Base-by-base conservation (phyloP, 1,140 invertebrate species). In the Saccostrea cuccullata region DNA sequence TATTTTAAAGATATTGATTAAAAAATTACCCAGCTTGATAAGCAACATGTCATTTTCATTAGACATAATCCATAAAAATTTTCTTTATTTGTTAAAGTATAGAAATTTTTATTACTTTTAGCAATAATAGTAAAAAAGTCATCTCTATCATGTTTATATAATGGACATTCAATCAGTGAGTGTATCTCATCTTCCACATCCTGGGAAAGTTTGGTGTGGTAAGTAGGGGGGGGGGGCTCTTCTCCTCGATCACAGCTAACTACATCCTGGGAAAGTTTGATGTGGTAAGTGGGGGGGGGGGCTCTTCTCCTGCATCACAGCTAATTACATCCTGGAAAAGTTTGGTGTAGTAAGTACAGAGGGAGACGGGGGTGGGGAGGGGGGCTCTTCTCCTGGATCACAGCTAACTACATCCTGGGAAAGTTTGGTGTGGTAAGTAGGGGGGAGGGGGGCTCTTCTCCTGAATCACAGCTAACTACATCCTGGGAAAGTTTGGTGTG, bases 401-500 rank as follows among this genome's bases (percentile, higher is more conserved):
- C 30, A 36, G 30, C 30, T 60, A 96, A 96, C 90, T 96, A 95
- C 91, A 56, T 96, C 12, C 86, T 93, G 17, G 92, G 92, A 56
- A 88, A 90, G 40, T 93, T 95, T 90, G 91, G 92, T 87, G 91
- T 92, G 90, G 93, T 94, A 36, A 36, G 30, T 36, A 36, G 30
- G 30, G 30, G 30, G 2, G 30, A 36, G 96, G 96, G 91, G 96
- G 95, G 6, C 88, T 95, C 0, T 95, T 92, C 91, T 95, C 94
- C 12, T 96, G 96, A 96, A 93, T 96, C n/a, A 95, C 95, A 3
- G 91, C 92, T 56, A 96, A 96, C 90, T 96, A 95, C 91, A 58
- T 96, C 9, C 86, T 93, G 15, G 92, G 92, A 56, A 88, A 90
- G 40, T 93, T 95, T 90, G 91, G 92, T 87, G 91, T 92, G 90